phyloP scores from a whole-genome alignment of 2,888 invertebrate genomes.

The Tanypteryx hageni region DNA sequence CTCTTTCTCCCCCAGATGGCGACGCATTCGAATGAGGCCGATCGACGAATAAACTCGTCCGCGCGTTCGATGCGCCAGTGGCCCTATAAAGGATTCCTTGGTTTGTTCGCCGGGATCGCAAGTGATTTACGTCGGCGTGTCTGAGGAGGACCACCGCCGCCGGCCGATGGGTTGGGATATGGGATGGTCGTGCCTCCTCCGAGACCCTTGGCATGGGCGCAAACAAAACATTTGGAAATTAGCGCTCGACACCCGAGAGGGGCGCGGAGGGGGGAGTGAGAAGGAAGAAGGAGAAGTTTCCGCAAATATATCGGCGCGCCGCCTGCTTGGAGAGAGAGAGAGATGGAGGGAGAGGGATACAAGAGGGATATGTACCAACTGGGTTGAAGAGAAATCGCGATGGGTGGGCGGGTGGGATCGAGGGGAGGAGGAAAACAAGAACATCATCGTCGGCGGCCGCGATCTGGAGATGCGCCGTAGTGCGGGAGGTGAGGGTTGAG shows the following conservation, averaged over 20 bases:
- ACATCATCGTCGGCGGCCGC: too few species aligned
- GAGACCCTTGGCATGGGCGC: constrained; percentile 7
- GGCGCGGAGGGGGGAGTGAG: not conserved
- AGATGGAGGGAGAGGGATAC: not conserved
- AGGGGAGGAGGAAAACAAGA: too few species aligned
- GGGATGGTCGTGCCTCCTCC: not conserved
- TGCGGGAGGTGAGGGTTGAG: not conserved
- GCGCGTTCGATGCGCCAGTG: not conserved
- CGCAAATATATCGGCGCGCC: constrained; percentile 35
- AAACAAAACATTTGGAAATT: constrained; percentile 44
- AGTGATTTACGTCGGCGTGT: not conserved
- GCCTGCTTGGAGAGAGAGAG: not conserved
- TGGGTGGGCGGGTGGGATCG: not conserved
- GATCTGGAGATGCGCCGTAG: not conserved
- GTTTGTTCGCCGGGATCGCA: not conserved
- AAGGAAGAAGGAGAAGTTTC: not conserved
- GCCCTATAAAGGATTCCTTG: not conserved
- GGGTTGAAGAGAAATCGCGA: too few species aligned
- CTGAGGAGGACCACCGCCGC: not conserved
- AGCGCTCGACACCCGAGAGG: not conserved
- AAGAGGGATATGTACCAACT: not conserved
- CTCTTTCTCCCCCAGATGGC: not conserved
- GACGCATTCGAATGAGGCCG: too few species aligned
- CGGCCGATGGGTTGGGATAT: too few species aligned
- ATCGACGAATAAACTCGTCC: not conserved